Percentiles rank a stretch among this genome's conserved stretches.
These are phyloP conservation scores for Drosophila eugracilis DNA, from an alignment of 1,140 invertebrate genomes.

Conservation along the genomic window DNA sequence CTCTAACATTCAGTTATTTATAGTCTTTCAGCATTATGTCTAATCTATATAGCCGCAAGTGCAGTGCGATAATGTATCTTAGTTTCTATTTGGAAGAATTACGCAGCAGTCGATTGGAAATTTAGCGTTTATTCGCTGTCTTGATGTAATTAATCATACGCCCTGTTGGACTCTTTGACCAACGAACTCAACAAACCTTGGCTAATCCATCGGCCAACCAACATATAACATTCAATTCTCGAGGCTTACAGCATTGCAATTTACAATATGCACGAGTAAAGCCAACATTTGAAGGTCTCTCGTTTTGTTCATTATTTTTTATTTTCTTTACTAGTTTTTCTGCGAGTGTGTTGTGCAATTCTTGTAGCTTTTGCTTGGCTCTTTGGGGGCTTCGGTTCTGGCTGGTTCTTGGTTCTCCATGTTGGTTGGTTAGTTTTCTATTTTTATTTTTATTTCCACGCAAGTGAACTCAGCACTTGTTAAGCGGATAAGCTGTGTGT, in stretches of 20 bases:
- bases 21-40: conserved; percentile 6
- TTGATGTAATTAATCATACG: conserved; percentile 32
- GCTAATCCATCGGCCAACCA: conserved; percentile 32
- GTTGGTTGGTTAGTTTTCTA: conserved; percentile 41
- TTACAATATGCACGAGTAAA: conserved; percentile 3
- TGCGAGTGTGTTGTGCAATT: conserved; percentile 58
- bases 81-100: conserved; percentile 11
- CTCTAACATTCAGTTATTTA: conserved; percentile 15
- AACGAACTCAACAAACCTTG: conserved; percentile 30
- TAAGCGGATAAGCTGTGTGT: conserved; percentile 78
- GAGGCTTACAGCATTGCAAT: conserved; percentile 27
- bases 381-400: conserved; percentile 7
- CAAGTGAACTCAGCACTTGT: conserved; percentile 78
- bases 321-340: not conserved
- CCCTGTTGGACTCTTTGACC: conserved; percentile 32
- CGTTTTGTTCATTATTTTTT: conserved; percentile 2
- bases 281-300: conserved; percentile 33
- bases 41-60: conserved; percentile 27
- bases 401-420: conserved; percentile 8
- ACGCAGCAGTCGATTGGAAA: conserved; percentile 2
- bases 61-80: conserved; percentile 9
- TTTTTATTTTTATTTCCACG: too few relatives aligned
- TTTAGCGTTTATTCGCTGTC: conserved; percentile 1
- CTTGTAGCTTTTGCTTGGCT: conserved; percentile 42
- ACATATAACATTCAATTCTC: conserved; percentile 19